A percentile compares a stretch with the other conserved stretches of the same genome.
Evolutionary conservation across 2,113 vertebrate genomes (phyloP).

Genomic region (Nymphicus hollandicus): DNA sequence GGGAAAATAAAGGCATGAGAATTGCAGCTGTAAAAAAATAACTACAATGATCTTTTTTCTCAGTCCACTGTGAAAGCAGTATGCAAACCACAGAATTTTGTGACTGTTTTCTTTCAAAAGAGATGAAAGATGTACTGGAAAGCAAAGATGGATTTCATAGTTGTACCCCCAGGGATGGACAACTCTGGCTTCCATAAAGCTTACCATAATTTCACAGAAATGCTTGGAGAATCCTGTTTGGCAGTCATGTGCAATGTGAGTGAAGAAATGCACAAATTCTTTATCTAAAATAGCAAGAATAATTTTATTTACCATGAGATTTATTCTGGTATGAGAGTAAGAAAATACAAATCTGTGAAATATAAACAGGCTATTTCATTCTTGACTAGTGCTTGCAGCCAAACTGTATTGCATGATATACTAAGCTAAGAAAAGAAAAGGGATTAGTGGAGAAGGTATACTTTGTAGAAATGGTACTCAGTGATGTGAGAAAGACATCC

Average conservation of each 20-base stretch:
- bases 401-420: not conserved
- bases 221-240: not conserved
- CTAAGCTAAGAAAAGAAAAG: not conserved
- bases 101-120: not conserved
- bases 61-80: not conserved
- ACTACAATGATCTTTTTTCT: not conserved
- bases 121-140: not conserved
- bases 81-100: not conserved
- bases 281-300: not conserved
- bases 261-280: not conserved
- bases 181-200: not conserved
- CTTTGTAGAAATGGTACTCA: not conserved
- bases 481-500: not conserved
- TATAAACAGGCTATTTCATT: not conserved
- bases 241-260: not conserved
- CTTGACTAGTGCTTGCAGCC: not conserved
- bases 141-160: not conserved
- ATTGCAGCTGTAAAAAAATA: not conserved
- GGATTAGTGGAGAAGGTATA: not conserved
- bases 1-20: not conserved
- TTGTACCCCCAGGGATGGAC: not conserved
- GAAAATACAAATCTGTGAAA: not conserved
- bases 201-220: constrained; percentile 9
- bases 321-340: not conserved
- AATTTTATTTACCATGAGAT: not conserved